A percentile compares a stretch with the other conserved stretches of the same genome.
These are phyloP conservation scores for Amphiura filiformis DNA, from an alignment of 35 echinoderm and acorn worm species.

Conservation along the genomic window DNA sequence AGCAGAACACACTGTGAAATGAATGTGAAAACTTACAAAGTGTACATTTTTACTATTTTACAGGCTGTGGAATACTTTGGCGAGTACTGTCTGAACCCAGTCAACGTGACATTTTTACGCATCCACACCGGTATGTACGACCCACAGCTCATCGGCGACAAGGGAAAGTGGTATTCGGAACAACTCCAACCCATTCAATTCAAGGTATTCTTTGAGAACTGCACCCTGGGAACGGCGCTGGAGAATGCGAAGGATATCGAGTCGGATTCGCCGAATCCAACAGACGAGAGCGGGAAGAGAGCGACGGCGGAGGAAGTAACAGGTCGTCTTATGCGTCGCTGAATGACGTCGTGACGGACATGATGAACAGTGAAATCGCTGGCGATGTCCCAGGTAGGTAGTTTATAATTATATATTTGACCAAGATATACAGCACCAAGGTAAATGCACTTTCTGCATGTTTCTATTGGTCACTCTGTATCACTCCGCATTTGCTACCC, in stretches of 20 bases:
- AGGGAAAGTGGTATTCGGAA: slow-evolving; percentile 86
- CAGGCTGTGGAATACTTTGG: slow-evolving; percentile 98
- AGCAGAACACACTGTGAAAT: no score
- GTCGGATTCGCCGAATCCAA: slow-evolving; percentile 64
- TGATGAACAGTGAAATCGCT: slow-evolving; percentile 97
- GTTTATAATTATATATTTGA: no score
- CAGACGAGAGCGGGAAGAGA: slow-evolving; percentile 84
- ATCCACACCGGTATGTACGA: slow-evolving; percentile 96
- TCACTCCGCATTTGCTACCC: no score
- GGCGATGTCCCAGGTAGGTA: slow-evolving; percentile 85
- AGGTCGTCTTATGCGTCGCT: slow-evolving; percentile 91
- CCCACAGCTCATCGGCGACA: slow-evolving; percentile 96
- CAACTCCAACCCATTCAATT: slow-evolving; percentile 78
- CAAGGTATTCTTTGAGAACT: slow-evolving; percentile 84
- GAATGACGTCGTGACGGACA: slow-evolving; percentile 87
- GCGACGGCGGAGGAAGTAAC: slow-evolving; percentile 66
- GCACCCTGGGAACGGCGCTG: slow-evolving; percentile 60
- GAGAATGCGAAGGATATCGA: slow-evolving; percentile 28
- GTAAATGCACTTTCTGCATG: no score
- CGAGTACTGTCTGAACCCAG: slow-evolving; percentile 77
- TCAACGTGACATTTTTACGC: slow-evolving; percentile 84
- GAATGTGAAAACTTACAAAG: no score
- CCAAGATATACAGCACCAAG: no score
- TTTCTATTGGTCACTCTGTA: no score
- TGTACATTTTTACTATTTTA: no score